These are phyloP conservation scores for Hedya salicella DNA, from an alignment of 2,888 invertebrate genomes.

Conservation along the genomic window DNA sequence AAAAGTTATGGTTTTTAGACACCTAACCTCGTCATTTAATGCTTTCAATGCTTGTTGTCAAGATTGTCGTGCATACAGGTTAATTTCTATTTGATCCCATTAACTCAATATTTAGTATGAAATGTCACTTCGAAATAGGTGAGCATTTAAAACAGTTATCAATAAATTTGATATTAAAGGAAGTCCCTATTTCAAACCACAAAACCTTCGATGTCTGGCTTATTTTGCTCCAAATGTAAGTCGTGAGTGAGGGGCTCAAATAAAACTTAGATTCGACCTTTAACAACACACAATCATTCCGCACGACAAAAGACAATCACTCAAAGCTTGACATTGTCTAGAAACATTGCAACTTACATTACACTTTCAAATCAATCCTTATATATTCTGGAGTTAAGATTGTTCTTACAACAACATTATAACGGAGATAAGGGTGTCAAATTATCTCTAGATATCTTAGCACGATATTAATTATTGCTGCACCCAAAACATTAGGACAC, in stretches of 20 bases:
- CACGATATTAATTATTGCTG: slow-evolving; percentile 34
- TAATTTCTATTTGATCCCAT: too few relatives aligned
- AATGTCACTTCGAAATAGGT: too few relatives aligned
- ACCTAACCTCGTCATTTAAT: too few relatives aligned
- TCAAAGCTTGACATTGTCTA: slow-evolving; percentile 32
- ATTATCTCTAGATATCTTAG: slow-evolving; percentile 26
- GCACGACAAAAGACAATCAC: slow-evolving; percentile 16
- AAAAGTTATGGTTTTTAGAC: too few relatives aligned
- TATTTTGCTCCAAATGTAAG: slow-evolving; percentile 7
- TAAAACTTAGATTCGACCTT: slow-evolving; percentile 30
- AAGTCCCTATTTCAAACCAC: too few relatives aligned
- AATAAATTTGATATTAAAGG: too few relatives aligned
- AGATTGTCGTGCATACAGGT: too few relatives aligned
- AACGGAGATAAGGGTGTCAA: background rate
- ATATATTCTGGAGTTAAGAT: background rate
- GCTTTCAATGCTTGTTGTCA: too few relatives aligned
- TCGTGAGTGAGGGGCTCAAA: slow-evolving; percentile 33
- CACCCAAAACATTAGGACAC: slow-evolving; percentile 34
- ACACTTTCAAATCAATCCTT: background rate
- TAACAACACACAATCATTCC: too few relatives aligned
- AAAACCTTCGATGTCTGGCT: background rate
- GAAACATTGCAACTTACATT: slow-evolving; percentile 14
- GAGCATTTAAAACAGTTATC: too few relatives aligned
- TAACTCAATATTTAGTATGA: too few relatives aligned
- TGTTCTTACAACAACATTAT: background rate